Evolutionary conservation across 1,140 invertebrate genomes (phyloP).

Genomic region (Apis cerana): DNA sequence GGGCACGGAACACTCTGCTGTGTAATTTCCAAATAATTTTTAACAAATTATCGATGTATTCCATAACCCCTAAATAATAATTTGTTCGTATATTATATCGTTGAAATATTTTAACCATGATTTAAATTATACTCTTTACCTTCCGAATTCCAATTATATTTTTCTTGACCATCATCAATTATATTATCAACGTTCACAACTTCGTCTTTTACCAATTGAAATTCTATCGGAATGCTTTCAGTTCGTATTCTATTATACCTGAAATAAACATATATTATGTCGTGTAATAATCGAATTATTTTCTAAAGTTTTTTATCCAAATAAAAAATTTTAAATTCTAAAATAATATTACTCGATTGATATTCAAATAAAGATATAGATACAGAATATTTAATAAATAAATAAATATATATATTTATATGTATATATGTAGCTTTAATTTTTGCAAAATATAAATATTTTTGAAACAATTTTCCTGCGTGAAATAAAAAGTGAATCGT

Average conservation of each 20-base stretch:
- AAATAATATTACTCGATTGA: too few relatives aligned
- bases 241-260: slow-evolving; percentile 84
- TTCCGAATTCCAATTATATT: slow-evolving; percentile 84
- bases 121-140: slow-evolving; percentile 73
- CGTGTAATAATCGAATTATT: too few relatives aligned
- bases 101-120: background rate
- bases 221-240: slow-evolving; percentile 82
- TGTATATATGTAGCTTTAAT: too few relatives aligned
- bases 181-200: slow-evolving; percentile 82
- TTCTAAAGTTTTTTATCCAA: too few relatives aligned
- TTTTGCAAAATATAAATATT: too few relatives aligned
- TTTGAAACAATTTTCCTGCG: too few relatives aligned
- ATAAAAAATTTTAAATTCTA: too few relatives aligned
- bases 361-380: too few relatives aligned
- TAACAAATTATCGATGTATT: slow-evolving; percentile 82
- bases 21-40: slow-evolving; percentile 82
- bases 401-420: too few relatives aligned
- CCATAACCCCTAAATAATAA: slow-evolving; percentile 79
- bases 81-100: background rate
- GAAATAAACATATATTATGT: too few relatives aligned
- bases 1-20: slow-evolving; percentile 82
- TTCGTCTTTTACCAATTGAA: slow-evolving; percentile 82
- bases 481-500: too few relatives aligned
- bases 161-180: slow-evolving; percentile 81
- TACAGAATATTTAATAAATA: too few relatives aligned